Evolutionary conservation across 2,113 vertebrate genomes (phyloP), one percentile per base, ranked within the genome.

Genomic region (Embiotoca jacksoni): DNA sequence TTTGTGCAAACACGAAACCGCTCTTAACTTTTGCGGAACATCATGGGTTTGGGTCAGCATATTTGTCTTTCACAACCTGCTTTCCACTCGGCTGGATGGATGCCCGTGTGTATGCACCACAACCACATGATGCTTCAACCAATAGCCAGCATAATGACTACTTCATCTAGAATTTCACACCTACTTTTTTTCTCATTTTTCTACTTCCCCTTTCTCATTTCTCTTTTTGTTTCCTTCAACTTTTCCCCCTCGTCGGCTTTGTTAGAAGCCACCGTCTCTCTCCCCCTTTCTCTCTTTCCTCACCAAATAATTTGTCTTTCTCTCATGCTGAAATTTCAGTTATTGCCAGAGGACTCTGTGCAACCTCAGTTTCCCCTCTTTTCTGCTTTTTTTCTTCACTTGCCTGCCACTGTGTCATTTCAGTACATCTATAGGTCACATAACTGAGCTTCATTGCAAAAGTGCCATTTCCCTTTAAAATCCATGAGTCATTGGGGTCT

Each of bases 51-150:
- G 73, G 82, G 76, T 89, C 87, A 92, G 83, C 83, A 85, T 81
- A 86, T 91, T 89, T 85, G 60, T 80, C 70, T 89, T 92, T 91
- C 90, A 91, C 89, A 92, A 88, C 84, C 75, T 80, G 77, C 83
- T 87, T 88, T 88, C 77, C 47, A 35, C 65, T 72, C 16, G 11
- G 31, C 67, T 77, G 58, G 73, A 62, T 32, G 36, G 78, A 58
- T 64, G 72, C 63, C 71, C 7, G 30, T 73, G 83, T 87, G 80
- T 63, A 16, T 76, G 75, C 78, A 68, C 88, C 86, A 84, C 78
- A 84, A 89, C 91, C 89, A 82, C 90, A 88, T 64, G 68, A 84
- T 78, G 72, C 59, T 71, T 72, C 39, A 57, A 67, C 75, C 79
- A 79, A 73, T 59, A 65, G 52, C 44, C 56, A 63, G 33, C 71